Conservation (phyloP, 2,113 vertebrate species). For the Xenopus borealis region DNA sequence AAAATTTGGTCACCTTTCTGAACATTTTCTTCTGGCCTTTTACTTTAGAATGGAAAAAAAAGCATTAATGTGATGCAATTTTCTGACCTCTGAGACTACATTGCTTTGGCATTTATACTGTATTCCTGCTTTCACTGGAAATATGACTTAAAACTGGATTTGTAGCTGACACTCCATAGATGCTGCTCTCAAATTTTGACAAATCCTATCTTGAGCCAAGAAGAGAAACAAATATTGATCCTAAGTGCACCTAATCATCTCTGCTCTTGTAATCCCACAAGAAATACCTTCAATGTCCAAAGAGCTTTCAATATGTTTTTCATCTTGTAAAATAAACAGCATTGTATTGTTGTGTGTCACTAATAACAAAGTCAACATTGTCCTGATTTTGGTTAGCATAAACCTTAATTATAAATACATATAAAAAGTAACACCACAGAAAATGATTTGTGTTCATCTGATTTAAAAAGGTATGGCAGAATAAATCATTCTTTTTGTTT, state of each 20-base stretch:
- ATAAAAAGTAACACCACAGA: too few species aligned
- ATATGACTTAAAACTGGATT: conserved; percentile 74
- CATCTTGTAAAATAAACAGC: conserved; percentile 84
- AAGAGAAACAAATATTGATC: conserved; percentile 86
- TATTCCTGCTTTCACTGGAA: conserved; percentile 73
- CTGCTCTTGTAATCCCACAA: conserved; percentile 81
- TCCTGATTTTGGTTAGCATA: conserved; percentile 46
- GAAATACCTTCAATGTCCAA: conserved; percentile 79
- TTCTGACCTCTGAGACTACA: conserved; percentile 68
- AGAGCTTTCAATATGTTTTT: conserved; percentile 82
- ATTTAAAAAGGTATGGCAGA: background rate
- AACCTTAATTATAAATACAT: too few species aligned
- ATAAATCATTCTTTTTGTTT: background rate
- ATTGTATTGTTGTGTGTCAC: conserved; percentile 69
- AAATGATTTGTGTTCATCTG: too few species aligned
- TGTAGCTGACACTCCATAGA: conserved; percentile 81
- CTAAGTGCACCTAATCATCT: conserved; percentile 85
- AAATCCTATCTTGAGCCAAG: conserved; percentile 80
- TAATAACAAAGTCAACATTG: conserved; percentile 67
- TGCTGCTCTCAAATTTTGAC: conserved; percentile 78
- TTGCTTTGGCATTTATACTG: conserved; percentile 64
- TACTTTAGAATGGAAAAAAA: conserved; percentile 66
- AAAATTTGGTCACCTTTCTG: too few species aligned
- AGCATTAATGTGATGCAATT: conserved; percentile 65
- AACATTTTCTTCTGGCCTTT: too few species aligned